Evolutionary conservation across 2,113 vertebrate genomes (phyloP).

Genomic region (Poeciliopsis prolifica): DNA sequence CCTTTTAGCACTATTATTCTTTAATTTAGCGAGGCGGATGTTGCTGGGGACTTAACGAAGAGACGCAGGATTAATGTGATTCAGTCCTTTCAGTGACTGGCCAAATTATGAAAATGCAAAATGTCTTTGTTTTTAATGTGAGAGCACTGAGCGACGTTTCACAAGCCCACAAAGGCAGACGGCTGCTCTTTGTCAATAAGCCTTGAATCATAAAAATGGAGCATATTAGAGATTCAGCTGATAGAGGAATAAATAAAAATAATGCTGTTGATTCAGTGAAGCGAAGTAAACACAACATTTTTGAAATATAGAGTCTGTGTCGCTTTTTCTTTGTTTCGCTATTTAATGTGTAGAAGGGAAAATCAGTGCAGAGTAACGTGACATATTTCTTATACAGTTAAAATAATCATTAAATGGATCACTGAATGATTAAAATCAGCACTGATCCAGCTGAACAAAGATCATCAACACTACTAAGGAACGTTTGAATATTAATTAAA

Average conservation of each 20-base stretch:
- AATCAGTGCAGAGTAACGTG: neutral
- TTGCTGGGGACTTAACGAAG: slow-evolving; percentile 36
- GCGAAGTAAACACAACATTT: slow-evolving; percentile 17
- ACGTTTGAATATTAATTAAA: neutral
- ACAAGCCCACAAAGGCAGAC: slow-evolving; percentile 36
- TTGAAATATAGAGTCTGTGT: slow-evolving; percentile 13
- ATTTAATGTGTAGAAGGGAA: neutral
- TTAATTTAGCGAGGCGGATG: slow-evolving; percentile 45
- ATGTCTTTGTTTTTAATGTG: slow-evolving; percentile 53
- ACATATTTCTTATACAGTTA: too few relatives aligned
- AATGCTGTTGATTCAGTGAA: slow-evolving; percentile 23
- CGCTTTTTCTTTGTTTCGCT: slow-evolving; percentile 3
- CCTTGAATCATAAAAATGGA: slow-evolving; percentile 41
- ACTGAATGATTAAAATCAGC: neutral
- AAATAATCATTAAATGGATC: neutral
- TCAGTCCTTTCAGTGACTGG: slow-evolving; percentile 51
- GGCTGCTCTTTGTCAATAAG: slow-evolving; percentile 43
- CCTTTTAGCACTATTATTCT: slow-evolving; percentile 55
- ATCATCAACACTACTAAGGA: neutral
- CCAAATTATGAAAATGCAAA: slow-evolving; percentile 54
- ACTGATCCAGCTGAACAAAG: neutral
- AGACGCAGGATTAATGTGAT: slow-evolving; percentile 57
- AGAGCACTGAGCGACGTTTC: slow-evolving; percentile 29
- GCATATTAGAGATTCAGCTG: slow-evolving; percentile 31
- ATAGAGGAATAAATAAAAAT: slow-evolving; percentile 36